phyloP scores from a whole-genome alignment of 1,140 invertebrate species.

The Pemphigus obesinymphae region DNA sequence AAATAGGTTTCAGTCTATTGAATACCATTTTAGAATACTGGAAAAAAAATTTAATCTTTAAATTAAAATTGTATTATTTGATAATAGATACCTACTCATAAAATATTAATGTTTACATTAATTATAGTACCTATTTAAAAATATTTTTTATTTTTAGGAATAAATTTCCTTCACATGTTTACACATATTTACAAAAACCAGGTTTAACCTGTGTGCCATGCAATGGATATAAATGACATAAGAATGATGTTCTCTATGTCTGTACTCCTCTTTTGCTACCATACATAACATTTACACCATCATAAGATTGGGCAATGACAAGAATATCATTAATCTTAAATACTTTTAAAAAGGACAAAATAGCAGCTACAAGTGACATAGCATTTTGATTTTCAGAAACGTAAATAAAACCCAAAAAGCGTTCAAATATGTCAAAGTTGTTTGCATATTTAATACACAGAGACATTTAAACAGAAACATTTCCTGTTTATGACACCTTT shows the following conservation, averaged over 20 bases:
- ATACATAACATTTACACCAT: background rate
- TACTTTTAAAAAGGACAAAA: background rate
- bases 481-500: background rate
- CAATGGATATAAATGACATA: background rate
- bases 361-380: background rate
- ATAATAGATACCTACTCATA: background rate
- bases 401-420: background rate
- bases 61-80: too few relatives aligned
- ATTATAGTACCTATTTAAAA: too few relatives aligned
- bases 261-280: background rate
- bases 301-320: background rate
- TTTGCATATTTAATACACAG: background rate
- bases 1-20: background rate
- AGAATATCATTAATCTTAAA: background rate
- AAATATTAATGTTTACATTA: background rate
- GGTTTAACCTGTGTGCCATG: background rate
- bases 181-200: background rate
- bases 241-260: background rate
- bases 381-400: background rate
- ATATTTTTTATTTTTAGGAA: too few relatives aligned
- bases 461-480: too few relatives aligned
- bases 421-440: background rate
- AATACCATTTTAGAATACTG: background rate
- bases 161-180: background rate
- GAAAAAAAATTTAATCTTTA: background rate